phyloP scores from a whole-genome alignment of 2,888 invertebrate genomes.

The Tortricodes alternella region DNA sequence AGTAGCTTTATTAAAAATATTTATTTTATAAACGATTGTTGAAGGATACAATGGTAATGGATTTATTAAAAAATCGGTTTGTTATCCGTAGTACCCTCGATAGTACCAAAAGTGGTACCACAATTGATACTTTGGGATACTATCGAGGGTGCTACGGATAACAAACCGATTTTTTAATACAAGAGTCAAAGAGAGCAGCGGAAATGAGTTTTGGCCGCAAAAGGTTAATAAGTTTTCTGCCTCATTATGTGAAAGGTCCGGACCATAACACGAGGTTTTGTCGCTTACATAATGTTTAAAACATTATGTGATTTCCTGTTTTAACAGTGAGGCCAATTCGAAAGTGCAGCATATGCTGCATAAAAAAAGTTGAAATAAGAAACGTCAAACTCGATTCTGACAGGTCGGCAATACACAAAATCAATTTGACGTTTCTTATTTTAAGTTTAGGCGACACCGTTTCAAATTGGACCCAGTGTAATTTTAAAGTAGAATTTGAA shows the following conservation, averaged over 20 bases:
- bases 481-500: too few species aligned
- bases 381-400: too few species aligned
- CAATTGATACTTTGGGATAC: neutral
- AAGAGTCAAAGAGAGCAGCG: constrained; percentile 19
- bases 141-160: neutral
- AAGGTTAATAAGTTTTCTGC: constrained; percentile 26
- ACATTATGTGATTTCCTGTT: neutral
- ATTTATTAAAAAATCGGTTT: neutral
- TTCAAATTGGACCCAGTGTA: too few species aligned
- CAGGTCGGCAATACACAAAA: too few species aligned
- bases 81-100: neutral
- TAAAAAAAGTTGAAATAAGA: too few species aligned
- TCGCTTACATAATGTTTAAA: constrained; percentile 9
- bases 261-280: constrained; percentile 13
- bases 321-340: neutral
- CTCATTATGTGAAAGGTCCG: constrained; percentile 15
- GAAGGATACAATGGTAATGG: too few species aligned
- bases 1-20: too few species aligned
- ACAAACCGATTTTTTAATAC: neutral
- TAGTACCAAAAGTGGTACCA: neutral
- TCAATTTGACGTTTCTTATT: too few species aligned
- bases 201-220: constrained; percentile 22
- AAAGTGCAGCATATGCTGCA: too few species aligned
- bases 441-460: too few species aligned
- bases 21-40: too few species aligned